These are phyloP conservation scores for Andrena bucephala DNA, from an alignment of 2,888 invertebrate genomes.

Conservation along the genomic window DNA sequence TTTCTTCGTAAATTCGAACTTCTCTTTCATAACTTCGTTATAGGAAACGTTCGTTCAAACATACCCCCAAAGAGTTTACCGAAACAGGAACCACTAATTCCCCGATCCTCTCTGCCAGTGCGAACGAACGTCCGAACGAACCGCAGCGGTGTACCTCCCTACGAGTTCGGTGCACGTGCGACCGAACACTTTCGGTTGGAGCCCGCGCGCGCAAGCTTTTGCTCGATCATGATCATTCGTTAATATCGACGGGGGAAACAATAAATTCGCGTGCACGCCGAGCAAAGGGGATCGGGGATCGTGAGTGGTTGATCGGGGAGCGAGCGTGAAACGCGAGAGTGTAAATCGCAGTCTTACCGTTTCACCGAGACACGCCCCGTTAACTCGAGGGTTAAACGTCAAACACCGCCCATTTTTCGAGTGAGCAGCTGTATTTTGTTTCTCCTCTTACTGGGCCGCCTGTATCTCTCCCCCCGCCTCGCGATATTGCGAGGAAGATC, in stretches of 20 bases:
- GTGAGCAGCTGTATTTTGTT: slow-evolving; percentile 48
- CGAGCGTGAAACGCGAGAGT: slow-evolving; percentile 71
- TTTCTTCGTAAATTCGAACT: no score
- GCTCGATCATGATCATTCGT: slow-evolving; percentile 49
- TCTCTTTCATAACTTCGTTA: no score
- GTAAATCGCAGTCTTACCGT: slow-evolving; percentile 78
- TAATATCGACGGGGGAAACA: slow-evolving; percentile 60
- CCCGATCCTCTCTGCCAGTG: not conserved
- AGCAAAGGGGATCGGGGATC: slow-evolving; percentile 35
- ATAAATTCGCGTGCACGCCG: slow-evolving; percentile 64
- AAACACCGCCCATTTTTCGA: slow-evolving; percentile 74
- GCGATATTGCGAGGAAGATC: slow-evolving; percentile 18
- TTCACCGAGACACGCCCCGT: slow-evolving; percentile 78
- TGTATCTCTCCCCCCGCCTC: not conserved
- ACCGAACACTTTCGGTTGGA: not conserved
- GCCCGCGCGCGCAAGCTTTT: not conserved
- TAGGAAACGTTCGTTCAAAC: no score
- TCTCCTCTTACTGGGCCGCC: slow-evolving; percentile 3
- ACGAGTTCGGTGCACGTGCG: slow-evolving; percentile 36
- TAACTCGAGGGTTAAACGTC: slow-evolving; percentile 77
- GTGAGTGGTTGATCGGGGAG: slow-evolving; percentile 41
- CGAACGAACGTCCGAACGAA: not conserved
- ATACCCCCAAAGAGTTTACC: no score
- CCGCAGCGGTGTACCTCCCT: not conserved
- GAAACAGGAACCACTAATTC: not conserved